These are phyloP conservation scores for Panzeria rudis DNA, from an alignment of 2,888 invertebrate genomes.

Conservation along the genomic window DNA sequence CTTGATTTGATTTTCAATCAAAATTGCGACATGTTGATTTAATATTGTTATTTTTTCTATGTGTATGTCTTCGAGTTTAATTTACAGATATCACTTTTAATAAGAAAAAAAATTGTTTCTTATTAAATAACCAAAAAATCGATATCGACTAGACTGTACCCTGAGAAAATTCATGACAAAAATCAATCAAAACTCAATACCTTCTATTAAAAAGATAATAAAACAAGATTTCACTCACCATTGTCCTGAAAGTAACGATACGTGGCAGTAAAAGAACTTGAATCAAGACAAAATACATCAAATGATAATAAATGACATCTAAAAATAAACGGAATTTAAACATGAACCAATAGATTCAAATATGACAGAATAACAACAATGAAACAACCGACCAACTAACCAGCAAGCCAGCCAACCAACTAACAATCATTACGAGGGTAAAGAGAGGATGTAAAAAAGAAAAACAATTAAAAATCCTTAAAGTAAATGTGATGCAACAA, in stretches of 20 bases:
- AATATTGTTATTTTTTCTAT: too few relatives aligned
- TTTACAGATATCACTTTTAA: background rate
- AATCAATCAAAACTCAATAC: constrained; percentile 59
- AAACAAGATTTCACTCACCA: constrained; percentile 37
- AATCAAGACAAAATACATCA: constrained; percentile 37
- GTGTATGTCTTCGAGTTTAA: background rate
- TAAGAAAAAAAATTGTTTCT: background rate
- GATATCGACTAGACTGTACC: constrained; percentile 40
- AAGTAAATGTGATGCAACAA: constrained; percentile 59
- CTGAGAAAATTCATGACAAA: constrained; percentile 30
- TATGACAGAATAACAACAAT: constrained; percentile 44
- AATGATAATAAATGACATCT: constrained; percentile 70
- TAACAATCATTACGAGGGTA: constrained; percentile 4
- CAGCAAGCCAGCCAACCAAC: background rate
- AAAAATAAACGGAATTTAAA: constrained; percentile 46
- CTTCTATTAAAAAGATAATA: constrained; percentile 39
- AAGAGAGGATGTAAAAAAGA: constrained; percentile 15
- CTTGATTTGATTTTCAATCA: too few relatives aligned
- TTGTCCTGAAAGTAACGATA: constrained; percentile 29
- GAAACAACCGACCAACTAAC: constrained; percentile 27
- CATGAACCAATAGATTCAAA: constrained; percentile 44
- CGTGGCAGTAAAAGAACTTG: background rate
- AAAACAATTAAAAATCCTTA: constrained; percentile 66
- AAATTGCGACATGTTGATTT: too few relatives aligned
- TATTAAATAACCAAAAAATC: background rate